These are phyloP conservation scores for Microplitis demolitor DNA, from an alignment of 1,140 invertebrate genomes.

Conservation along the genomic window DNA sequence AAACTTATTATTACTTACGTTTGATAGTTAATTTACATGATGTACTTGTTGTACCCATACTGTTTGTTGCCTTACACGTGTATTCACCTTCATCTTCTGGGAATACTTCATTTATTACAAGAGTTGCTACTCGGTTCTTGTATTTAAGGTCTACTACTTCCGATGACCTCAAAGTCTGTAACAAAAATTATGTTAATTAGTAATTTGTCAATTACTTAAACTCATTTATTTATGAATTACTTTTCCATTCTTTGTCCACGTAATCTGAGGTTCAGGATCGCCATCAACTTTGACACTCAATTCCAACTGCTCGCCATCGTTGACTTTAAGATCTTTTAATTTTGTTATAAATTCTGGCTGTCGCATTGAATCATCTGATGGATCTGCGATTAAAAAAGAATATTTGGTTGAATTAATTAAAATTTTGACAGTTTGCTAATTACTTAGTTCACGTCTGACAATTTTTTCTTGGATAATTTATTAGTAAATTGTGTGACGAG, in stretches of 20 bases:
- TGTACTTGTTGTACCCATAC: constrained; percentile 81
- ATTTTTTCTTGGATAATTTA: too few species aligned
- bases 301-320: constrained; percentile 81
- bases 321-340: constrained; percentile 71
- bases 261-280: constrained; percentile 89
- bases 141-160: constrained; percentile 91
- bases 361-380: constrained; percentile 85
- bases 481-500: too few species aligned
- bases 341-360: constrained; percentile 80
- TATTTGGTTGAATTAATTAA: background rate
- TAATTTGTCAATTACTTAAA: too few species aligned
- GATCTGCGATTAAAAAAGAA: constrained; percentile 64
- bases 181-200: too few species aligned
- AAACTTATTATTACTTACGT: constrained; percentile 66
- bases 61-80: constrained; percentile 87
- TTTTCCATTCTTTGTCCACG: constrained; percentile 81
- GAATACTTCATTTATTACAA: constrained; percentile 89
- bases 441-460: too few species aligned
- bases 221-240: too few species aligned
- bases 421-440: too few species aligned
- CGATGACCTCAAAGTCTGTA: constrained; percentile 70
- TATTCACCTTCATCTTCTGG: constrained; percentile 93
- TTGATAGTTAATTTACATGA: constrained; percentile 82
- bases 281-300: constrained; percentile 81
- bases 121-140: constrained; percentile 81